phyloP scores from a whole-genome alignment of 2,888 invertebrate genomes.

The Cantharis flavilabris region DNA sequence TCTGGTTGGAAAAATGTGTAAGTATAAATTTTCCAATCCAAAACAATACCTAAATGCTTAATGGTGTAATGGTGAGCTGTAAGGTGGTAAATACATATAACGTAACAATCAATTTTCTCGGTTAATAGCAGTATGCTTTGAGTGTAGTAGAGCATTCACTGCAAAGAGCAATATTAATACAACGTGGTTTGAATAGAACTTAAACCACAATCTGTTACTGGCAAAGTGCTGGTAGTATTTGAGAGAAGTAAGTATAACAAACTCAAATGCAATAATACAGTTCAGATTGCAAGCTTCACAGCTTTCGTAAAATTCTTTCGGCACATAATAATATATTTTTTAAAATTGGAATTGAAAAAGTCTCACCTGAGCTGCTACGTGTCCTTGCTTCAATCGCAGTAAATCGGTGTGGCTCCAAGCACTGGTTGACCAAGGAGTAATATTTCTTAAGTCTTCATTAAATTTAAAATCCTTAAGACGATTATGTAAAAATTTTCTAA shows the following conservation, averaged over 20 bases:
- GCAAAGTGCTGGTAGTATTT: neutral
- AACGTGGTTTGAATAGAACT: slow-evolving; percentile 14
- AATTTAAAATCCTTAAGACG: slow-evolving; percentile 82
- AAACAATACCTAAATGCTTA: neutral
- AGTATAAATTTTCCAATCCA: neutral
- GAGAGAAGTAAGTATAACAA: neutral
- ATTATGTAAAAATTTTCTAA: slow-evolving; percentile 87
- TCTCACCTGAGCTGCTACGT: slow-evolving; percentile 77
- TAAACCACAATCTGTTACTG: slow-evolving; percentile 4
- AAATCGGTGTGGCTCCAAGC: slow-evolving; percentile 83
- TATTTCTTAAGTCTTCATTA: slow-evolving; percentile 68
- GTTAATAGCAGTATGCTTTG: slow-evolving; percentile 15
- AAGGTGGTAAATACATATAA: slow-evolving; percentile 11
- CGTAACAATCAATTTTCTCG: slow-evolving; percentile 18
- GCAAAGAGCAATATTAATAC: slow-evolving; percentile 18
- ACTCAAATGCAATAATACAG: neutral
- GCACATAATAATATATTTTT: neutral
- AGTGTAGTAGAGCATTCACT: slow-evolving; percentile 14
- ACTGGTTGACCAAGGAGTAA: slow-evolving; percentile 72
- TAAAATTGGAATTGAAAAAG: neutral
- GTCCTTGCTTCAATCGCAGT: slow-evolving; percentile 71
- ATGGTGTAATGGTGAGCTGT: neutral
- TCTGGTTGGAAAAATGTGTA: neutral
- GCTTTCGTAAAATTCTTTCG: neutral
- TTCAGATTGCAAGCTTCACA: neutral